These are phyloP conservation scores for Zingel zingel DNA, from an alignment of 2,113 vertebrate genomes.

Conservation along the genomic window DNA sequence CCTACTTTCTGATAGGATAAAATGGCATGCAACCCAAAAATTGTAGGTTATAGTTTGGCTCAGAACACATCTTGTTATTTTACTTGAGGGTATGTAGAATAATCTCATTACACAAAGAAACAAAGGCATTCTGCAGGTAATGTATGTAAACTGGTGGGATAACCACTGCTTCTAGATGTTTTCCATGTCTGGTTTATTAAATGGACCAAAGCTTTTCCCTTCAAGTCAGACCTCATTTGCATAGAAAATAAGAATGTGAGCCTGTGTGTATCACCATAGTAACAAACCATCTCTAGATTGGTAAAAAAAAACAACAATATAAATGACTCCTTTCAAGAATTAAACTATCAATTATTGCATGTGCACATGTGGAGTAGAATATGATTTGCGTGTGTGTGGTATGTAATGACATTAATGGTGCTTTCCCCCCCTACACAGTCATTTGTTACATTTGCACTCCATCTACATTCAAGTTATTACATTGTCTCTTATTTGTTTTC, in stretches of 20 bases:
- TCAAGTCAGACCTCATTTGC: constrained; percentile 38
- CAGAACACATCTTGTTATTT: constrained; percentile 15
- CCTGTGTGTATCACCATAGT: constrained; percentile 49
- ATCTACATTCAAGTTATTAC: constrained; percentile 48
- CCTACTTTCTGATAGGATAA: constrained; percentile 43
- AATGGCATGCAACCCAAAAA: constrained; percentile 10
- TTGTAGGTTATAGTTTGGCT: constrained; percentile 16
- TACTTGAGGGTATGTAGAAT: not conserved
- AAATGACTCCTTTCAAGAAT: constrained; percentile 40
- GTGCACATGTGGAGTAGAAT: constrained; percentile 1
- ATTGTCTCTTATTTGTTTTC: constrained; percentile 43
- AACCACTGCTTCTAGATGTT: constrained; percentile 17
- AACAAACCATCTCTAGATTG: constrained; percentile 45
- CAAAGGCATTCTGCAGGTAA: not conserved
- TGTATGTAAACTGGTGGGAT: not conserved
- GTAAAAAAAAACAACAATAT: constrained; percentile 20
- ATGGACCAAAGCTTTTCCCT: constrained; percentile 23
- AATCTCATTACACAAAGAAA: not conserved
- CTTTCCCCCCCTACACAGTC: not conserved
- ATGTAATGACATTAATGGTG: constrained; percentile 22
- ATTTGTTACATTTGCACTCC: constrained; percentile 25
- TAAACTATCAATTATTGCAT: constrained; percentile 43
- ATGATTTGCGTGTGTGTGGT: constrained; percentile 8
- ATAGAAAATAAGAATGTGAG: constrained; percentile 38
- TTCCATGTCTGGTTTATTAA: constrained; percentile 33